These are phyloP conservation scores for Ophion obscuratus DNA, from an alignment of 2,888 invertebrate genomes.

Conservation along the genomic window DNA sequence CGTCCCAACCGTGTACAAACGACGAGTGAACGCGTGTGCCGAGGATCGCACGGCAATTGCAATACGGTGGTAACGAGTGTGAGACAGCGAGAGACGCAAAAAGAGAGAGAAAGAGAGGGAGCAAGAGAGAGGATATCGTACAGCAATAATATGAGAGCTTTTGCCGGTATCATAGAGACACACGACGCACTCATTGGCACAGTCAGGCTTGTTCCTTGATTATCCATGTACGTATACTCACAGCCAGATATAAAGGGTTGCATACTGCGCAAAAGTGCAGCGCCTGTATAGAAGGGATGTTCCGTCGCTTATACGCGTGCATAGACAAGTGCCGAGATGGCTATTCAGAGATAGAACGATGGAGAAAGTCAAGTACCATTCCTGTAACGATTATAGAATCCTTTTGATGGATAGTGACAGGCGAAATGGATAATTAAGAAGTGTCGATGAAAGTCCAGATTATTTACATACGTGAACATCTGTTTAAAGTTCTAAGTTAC, in stretches of 20 bases:
- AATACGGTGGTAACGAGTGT: constrained; percentile 57
- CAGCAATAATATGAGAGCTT: constrained; percentile 38
- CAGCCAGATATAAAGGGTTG: constrained; percentile 14
- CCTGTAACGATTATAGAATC: not conserved
- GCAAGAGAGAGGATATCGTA: constrained; percentile 11
- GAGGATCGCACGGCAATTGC: constrained; percentile 69
- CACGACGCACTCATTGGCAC: constrained; percentile 25
- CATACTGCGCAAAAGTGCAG: constrained; percentile 12
- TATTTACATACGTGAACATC: not conserved
- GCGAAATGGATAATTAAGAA: not conserved
- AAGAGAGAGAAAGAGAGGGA: constrained; percentile 17
- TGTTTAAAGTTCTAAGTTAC: not conserved
- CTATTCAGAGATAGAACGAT: constrained; percentile 26
- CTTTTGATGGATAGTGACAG: not conserved
- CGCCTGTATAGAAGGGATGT: constrained; percentile 1
- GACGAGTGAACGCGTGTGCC: constrained; percentile 57
- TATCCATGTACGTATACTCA: constrained; percentile 17
- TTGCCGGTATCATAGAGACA: constrained; percentile 39
- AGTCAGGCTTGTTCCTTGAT: constrained; percentile 27
- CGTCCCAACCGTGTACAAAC: constrained; percentile 58
- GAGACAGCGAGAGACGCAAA: constrained; percentile 39
- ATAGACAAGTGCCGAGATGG: constrained; percentile 39
- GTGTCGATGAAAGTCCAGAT: not conserved
- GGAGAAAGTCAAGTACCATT: constrained; percentile 29
- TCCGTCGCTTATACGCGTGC: constrained; percentile 24